phyloP scores from a whole-genome alignment of 2,888 invertebrate species.

The Dilophus febrilis region DNA sequence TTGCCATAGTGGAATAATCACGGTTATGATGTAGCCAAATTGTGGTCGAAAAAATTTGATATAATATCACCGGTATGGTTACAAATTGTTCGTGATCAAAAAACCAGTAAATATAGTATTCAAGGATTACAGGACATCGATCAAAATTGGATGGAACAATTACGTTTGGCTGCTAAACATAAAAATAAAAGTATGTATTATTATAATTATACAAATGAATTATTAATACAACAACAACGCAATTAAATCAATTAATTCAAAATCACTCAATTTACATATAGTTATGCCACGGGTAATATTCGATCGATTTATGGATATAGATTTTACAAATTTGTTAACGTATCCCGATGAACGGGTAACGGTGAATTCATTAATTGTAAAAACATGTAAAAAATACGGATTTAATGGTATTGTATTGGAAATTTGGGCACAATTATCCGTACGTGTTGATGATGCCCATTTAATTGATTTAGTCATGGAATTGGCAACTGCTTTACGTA shows the following conservation, averaged over 20 bases:
- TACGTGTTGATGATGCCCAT: conserved; percentile 37
- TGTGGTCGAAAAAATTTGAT: conserved; percentile 74
- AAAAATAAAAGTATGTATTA: conserved; percentile 16
- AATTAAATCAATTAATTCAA: too few species aligned
- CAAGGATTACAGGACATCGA: conserved; percentile 71
- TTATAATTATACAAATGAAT: conserved; percentile 26
- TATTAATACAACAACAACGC: background rate
- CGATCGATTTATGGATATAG: conserved; percentile 66
- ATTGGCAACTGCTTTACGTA: conserved; percentile 39
- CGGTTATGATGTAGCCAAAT: conserved; percentile 85
- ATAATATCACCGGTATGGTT: conserved; percentile 93
- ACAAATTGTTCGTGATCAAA: conserved; percentile 50
- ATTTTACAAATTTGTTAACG: conserved; percentile 53
- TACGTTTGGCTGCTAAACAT: conserved; percentile 33
- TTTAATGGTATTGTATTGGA: conserved; percentile 87
- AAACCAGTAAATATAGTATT: conserved; percentile 41
- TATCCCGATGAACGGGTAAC: conserved; percentile 47
- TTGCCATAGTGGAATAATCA: conserved; percentile 77
- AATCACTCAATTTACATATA: conserved; percentile 22
- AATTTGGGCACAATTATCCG: conserved; percentile 70
- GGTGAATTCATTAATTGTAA: conserved; percentile 48
- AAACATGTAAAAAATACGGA: conserved; percentile 52
- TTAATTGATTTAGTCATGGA: conserved; percentile 46
- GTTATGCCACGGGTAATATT: conserved; percentile 82
- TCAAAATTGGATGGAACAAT: conserved; percentile 60